These are phyloP conservation scores for Cepphus grylle DNA, from an alignment of 2,113 vertebrate genomes.

Conservation along the genomic window DNA sequence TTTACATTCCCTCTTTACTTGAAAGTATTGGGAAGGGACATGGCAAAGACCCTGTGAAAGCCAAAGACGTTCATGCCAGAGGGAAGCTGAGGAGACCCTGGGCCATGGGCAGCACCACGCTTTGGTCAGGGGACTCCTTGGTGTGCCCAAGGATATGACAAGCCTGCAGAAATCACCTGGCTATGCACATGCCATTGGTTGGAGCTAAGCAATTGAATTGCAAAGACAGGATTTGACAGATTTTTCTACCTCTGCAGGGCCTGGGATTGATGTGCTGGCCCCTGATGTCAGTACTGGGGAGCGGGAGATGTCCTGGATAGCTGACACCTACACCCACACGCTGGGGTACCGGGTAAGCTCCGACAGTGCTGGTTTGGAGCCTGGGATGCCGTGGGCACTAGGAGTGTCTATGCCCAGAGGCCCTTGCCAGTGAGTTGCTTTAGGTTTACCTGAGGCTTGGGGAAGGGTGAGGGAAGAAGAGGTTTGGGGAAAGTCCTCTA, in stretches of 20 bases:
- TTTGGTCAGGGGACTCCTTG: too few relatives aligned
- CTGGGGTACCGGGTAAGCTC: constrained; percentile 75
- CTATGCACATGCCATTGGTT: background rate
- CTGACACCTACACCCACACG: constrained; percentile 83
- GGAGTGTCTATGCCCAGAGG: background rate
- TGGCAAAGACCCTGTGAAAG: background rate
- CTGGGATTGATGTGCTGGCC: constrained; percentile 84
- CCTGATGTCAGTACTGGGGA: constrained; percentile 87
- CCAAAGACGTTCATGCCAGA: background rate
- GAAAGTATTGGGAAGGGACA: background rate
- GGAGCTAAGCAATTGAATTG: background rate
- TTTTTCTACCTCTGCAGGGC: constrained; percentile 61
- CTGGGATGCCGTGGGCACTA: background rate
- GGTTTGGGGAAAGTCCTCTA: background rate
- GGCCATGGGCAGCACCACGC: background rate
- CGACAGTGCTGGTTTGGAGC: background rate
- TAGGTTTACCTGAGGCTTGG: background rate
- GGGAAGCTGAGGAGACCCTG: background rate
- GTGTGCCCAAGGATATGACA: background rate
- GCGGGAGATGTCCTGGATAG: constrained; percentile 88
- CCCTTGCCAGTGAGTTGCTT: background rate
- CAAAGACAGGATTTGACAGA: background rate
- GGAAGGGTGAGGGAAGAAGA: background rate
- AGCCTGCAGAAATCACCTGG: background rate
- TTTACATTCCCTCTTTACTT: background rate